Conservation (phyloP, 2,113 vertebrate species). For the Aphyosemion australe region DNA sequence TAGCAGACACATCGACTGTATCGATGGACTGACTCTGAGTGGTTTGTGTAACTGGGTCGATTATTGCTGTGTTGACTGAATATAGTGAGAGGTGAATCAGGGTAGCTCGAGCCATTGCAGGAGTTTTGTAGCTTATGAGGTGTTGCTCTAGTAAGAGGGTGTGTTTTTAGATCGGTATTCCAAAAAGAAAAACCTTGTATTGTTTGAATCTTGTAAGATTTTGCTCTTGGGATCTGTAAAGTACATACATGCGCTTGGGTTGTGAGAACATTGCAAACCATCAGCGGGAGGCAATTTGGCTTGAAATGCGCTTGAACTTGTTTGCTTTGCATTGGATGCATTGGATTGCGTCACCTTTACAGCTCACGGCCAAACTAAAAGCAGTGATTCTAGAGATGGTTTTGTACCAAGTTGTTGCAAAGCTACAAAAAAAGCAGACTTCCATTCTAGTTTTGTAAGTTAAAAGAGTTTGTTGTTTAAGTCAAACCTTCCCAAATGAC, state of each 20-base stretch:
- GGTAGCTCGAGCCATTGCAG: constrained; percentile 2
- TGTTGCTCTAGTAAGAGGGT: background rate
- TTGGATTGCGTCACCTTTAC: constrained; percentile 5
- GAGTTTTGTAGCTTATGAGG: constrained; percentile 2
- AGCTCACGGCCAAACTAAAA: background rate
- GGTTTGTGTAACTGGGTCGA: constrained; percentile 1
- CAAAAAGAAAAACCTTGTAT: no score
- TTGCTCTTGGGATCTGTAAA: background rate
- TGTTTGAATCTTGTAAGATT: background rate
- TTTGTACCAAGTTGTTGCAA: no score
- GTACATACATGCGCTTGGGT: background rate
- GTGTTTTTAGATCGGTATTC: no score
- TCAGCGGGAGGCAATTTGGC: background rate
- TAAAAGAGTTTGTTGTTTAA: no score
- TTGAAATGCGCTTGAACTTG: constrained; percentile 12
- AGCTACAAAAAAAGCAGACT: no score
- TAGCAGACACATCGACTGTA: background rate
- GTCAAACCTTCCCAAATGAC: background rate
- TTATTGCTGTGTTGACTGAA: constrained; percentile 26
- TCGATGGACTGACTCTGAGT: background rate
- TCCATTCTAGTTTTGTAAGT: no score
- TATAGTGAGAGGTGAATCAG: constrained; percentile 7
- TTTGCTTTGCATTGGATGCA: constrained; percentile 6
- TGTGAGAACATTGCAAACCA: background rate
- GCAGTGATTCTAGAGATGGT: background rate